Percentiles rank a stretch among this genome's conserved stretches.
These are phyloP conservation scores for Synanthedon andrenaeformis DNA, from an alignment of 2,888 invertebrate genomes.

Conservation along the genomic window DNA sequence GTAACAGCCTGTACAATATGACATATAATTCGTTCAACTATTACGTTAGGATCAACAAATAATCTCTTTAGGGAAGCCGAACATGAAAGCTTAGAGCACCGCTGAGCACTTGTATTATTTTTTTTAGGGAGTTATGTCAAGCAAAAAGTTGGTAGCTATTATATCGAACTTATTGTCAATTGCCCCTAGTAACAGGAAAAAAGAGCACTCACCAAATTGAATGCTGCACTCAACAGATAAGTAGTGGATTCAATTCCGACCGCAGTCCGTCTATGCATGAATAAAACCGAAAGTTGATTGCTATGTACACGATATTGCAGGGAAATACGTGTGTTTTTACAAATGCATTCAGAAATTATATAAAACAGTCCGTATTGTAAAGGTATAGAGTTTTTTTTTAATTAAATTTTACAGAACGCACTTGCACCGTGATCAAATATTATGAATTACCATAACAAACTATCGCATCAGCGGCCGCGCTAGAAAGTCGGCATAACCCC, in stretches of 20 bases:
- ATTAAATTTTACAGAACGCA: no score
- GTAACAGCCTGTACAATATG: no score
- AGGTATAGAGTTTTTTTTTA: no score
- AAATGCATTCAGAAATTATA: no score
- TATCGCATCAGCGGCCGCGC: no score
- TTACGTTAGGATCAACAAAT: background rate
- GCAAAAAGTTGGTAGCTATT: background rate
- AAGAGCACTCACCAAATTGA: conserved; percentile 19
- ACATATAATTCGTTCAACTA: background rate
- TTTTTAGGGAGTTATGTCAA: background rate
- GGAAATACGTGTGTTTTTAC: no score
- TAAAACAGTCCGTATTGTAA: no score
- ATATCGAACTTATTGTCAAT: conserved; percentile 11
- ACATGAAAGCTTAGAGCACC: background rate
- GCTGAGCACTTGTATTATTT: no score
- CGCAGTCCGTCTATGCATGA: conserved; percentile 17
- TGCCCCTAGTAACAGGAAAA: conserved; percentile 10
- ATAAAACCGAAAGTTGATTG: conserved; percentile 4
- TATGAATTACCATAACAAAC: no score
- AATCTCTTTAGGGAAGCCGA: background rate
- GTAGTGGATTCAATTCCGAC: conserved; percentile 22
- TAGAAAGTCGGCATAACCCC: no score
- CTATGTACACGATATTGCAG: background rate
- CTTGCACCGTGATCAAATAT: no score
- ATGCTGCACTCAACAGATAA: conserved; percentile 33